Percentiles rank a stretch among this genome's conserved stretches.
These are phyloP conservation scores for Procambarus virginalis DNA, from an alignment of 1,140 invertebrate genomes.

Conservation along the genomic window DNA sequence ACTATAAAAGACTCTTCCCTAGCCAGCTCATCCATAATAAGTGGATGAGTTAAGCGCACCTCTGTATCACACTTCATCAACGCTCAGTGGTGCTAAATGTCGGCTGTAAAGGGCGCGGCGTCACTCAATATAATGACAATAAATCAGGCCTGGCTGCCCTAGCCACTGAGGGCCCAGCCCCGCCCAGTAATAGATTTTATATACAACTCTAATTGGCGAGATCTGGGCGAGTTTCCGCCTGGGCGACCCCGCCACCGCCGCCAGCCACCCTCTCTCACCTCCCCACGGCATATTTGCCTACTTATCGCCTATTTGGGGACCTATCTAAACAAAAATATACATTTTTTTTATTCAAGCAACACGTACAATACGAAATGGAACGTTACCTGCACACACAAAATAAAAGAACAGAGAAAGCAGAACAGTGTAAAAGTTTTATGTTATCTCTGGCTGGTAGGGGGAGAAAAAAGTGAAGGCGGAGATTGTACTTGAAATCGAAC, in stretches of 20 bases:
- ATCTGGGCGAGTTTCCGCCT: conserved; percentile 26
- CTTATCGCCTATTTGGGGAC: too few species aligned
- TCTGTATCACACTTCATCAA: neutral
- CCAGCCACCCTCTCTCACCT: too few species aligned
- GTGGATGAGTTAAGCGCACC: too few species aligned
- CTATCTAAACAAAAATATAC: too few species aligned
- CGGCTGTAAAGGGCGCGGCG: neutral
- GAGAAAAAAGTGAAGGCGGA: neutral
- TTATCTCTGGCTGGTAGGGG: neutral
- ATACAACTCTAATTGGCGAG: conserved; percentile 44
- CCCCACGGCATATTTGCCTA: too few species aligned
- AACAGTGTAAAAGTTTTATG: too few species aligned
- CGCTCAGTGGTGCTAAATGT: conserved; percentile 13
- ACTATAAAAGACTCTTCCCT: neutral
- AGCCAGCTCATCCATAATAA: neutral
- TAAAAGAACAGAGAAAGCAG: too few species aligned
- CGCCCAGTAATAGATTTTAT: conserved; percentile 53
- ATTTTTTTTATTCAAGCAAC: too few species aligned
- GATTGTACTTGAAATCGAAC: neutral
- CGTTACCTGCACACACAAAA: too few species aligned
- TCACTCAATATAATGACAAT: conserved; percentile 19
- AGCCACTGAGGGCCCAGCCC: conserved; percentile 14
- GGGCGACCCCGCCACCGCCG: neutral
- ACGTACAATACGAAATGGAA: too few species aligned
- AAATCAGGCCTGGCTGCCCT: neutral